Evolutionary conservation across 2,888 invertebrate species (phyloP), one percentile per base, ranked within the genome.

Genomic region (Idaea aversata): DNA sequence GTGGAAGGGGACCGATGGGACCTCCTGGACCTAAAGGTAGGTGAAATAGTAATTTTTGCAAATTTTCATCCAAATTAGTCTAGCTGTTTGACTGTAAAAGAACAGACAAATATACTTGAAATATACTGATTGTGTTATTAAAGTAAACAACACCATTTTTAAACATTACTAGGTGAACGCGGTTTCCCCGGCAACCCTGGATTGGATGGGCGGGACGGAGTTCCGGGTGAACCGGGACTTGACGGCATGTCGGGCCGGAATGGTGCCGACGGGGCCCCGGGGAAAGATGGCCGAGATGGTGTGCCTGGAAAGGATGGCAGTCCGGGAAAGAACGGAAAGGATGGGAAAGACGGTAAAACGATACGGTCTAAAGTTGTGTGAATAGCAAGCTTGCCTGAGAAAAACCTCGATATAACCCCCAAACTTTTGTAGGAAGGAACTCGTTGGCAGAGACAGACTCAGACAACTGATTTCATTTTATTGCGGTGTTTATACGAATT

Each of bases 141-240:
- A 25, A 25, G n/a, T 16, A 15, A 15, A 16, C 58, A 15, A 58
- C 58, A 25, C 25, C 25, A n/a, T 25, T 25, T 25, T 25, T 25
- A 25, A 25, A 25, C 58, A 58, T 16, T 16, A 15, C 5, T 81
- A 84, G 97, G 97, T 36, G 94, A 95, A 75, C 94, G 95, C 57
- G 97, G 97, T 0, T 95, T 95, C 61, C 94, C 95, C 0, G 97
- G 97, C 0, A 93, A 94, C 59, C 89, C 95, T 0, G 97, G 97
- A 0, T 86, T 98, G 1, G 98, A 98, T 78, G 98, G 98, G 0
- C 92, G 97, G 65, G 97, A 98, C 75, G 98, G 98, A 4, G 95
- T 98, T 0, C 98, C 98, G 0, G 98, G 98, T 0, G 97, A 97
- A 78, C 98, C 98, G 0, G 98, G 98, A 0, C 88, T 98, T 57